Conservation (phyloP, 1,140 invertebrate genomes). For the Zaprionus kolodkinae region DNA sequence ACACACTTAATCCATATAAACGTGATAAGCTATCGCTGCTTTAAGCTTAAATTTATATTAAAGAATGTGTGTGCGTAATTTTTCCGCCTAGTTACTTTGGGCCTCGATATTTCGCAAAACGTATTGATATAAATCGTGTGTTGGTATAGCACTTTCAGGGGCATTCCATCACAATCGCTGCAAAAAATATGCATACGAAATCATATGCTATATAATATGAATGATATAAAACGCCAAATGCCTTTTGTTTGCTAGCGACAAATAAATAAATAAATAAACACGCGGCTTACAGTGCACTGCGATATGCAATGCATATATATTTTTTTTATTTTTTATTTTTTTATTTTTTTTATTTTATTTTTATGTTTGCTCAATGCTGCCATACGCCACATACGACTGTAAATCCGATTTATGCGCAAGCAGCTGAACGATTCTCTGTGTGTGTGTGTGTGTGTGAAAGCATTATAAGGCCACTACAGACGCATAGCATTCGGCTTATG, state of each 20-base stretch:
- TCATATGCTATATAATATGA: constrained; percentile 44
- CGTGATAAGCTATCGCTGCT: not conserved
- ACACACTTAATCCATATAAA: not conserved
- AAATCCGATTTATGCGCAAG: constrained; percentile 64
- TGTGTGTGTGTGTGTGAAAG: constrained; percentile 19
- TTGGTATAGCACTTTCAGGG: constrained; percentile 15
- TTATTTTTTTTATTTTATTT: constrained; percentile 13
- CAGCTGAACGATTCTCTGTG: constrained; percentile 1
- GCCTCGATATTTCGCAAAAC: constrained; percentile 32
- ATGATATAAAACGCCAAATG: constrained; percentile 63
- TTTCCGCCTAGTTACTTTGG: not conserved
- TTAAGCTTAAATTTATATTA: not conserved
- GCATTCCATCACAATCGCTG: constrained; percentile 14
- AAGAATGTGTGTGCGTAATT: not conserved
- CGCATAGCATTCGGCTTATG: constrained; percentile 35
- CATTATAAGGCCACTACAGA: constrained; percentile 46
- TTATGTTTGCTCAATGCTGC: constrained; percentile 37
- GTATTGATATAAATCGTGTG: constrained; percentile 34
- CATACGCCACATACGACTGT: constrained; percentile 56
- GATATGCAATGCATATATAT: constrained; percentile 48
- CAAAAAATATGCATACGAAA: constrained; percentile 21
- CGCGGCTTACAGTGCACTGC: constrained; percentile 58
- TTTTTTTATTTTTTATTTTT: not conserved
- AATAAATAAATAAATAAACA: constrained; percentile 75
- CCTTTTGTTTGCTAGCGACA: constrained; percentile 58